These are phyloP conservation scores for Ammodytes dubius DNA, from an alignment of 2,113 vertebrate species.

Conservation along the genomic window DNA sequence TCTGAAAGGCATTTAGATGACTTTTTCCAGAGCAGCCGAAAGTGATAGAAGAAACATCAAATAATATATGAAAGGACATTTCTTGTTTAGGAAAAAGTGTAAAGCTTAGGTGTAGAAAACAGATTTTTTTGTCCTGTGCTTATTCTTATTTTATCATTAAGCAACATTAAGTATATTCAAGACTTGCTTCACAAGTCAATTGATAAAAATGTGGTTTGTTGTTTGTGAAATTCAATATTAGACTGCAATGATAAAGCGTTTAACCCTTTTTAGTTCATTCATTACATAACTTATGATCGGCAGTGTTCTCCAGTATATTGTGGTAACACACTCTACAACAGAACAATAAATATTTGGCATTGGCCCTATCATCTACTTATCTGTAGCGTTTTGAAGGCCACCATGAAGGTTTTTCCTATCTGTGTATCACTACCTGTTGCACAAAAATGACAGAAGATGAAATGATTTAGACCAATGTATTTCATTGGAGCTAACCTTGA, in stretches of 20 bases:
- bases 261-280: neutral
- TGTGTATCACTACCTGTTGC: neutral
- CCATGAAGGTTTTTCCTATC: constrained; percentile 29
- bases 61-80: neutral
- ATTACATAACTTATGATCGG: neutral
- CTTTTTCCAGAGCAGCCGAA: neutral
- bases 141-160: neutral
- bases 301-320: neutral
- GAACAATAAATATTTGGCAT: constrained; percentile 22
- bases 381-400: constrained; percentile 51
- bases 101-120: neutral
- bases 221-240: neutral
- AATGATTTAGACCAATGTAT: neutral
- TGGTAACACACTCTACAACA: constrained; percentile 1
- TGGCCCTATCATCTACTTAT: constrained; percentile 55
- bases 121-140: neutral
- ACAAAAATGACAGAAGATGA: constrained; percentile 13
- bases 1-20: neutral
- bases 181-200: neutral
- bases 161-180: too few species aligned
- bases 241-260: neutral
- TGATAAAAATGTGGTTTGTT: neutral
- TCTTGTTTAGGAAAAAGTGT: neutral
- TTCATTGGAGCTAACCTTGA: constrained; percentile 21
- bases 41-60: neutral